These are phyloP conservation scores for Hyperoplus lanceolatus DNA, from an alignment of 2,797 vertebrate species.

Conservation along the genomic window DNA sequence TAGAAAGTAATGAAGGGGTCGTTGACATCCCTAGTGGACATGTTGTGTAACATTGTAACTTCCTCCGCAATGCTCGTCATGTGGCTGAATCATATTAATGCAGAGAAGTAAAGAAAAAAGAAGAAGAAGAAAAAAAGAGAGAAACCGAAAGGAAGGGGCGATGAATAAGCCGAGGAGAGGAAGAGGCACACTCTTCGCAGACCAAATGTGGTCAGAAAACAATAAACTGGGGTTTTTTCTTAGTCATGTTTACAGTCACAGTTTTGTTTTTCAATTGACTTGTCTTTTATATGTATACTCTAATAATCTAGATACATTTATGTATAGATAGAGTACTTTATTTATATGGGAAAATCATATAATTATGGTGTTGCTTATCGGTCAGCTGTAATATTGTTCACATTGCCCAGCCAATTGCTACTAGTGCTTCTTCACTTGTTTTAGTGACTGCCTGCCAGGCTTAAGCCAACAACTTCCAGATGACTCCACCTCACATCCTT, in stretches of 20 bases:
- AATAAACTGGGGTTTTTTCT: background rate
- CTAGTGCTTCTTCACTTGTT: conserved; percentile 20
- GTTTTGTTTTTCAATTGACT: background rate
- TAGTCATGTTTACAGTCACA: background rate
- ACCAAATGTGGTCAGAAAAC: conserved; percentile 16
- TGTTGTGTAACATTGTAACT: conserved; percentile 71
- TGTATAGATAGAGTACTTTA: background rate
- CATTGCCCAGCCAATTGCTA: background rate
- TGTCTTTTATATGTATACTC: too few species aligned
- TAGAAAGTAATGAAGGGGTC: conserved; percentile 66
- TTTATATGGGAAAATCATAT: too few species aligned
- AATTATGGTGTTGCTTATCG: background rate
- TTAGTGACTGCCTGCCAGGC: conserved; percentile 56
- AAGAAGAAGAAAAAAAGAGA: conserved; percentile 19
- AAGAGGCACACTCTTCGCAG: background rate
- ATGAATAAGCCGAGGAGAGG: conserved; percentile 31
- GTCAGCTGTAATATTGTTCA: background rate
- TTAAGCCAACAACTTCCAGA: conserved; percentile 75
- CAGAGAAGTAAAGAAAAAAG: conserved; percentile 18
- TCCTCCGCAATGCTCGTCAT: conserved; percentile 44
- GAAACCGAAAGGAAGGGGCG: conserved; percentile 26
- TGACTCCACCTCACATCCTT: conserved; percentile 70
- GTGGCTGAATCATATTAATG: conserved; percentile 49
- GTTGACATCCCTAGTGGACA: conserved; percentile 37
- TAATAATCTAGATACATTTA: background rate